These are phyloP conservation scores for Stramonita haemastoma DNA, from an alignment of 2,888 invertebrate species.

Conservation along the genomic window DNA sequence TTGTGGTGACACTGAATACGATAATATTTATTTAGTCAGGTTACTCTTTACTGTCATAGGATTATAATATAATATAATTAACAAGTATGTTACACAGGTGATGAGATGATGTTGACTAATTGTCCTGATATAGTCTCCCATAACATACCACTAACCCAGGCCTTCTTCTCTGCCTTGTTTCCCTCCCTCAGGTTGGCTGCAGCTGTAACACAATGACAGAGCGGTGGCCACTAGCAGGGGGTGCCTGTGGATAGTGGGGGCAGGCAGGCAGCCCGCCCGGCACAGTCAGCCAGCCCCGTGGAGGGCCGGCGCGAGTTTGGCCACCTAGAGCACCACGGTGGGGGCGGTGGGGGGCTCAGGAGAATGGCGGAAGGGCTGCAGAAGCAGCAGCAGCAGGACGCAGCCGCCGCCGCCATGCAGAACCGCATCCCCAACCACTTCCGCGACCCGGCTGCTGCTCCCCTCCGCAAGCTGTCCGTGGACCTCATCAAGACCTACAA, in stretches of 20 bases:
- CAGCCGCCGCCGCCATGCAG: slow-evolving; percentile 72
- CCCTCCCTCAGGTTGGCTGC: slow-evolving; percentile 47
- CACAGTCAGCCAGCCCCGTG: not conserved
- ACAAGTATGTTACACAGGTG: no score
- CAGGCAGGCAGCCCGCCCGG: not conserved
- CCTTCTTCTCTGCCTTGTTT: no score
- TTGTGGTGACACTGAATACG: no score
- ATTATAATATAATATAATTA: no score
- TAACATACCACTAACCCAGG: no score
- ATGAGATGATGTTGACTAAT: no score
- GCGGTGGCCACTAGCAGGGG: slow-evolving; percentile 38
- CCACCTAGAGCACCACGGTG: slow-evolving; percentile 16
- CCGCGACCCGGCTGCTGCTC: slow-evolving; percentile 79
- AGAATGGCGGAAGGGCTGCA: slow-evolving; percentile 58
- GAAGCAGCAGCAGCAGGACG: slow-evolving; percentile 52
- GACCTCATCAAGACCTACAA: slow-evolving; percentile 99
- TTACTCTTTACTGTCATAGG: no score
- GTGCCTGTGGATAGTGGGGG: slow-evolving; percentile 56
- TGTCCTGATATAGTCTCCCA: no score
- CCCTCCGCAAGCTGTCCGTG: slow-evolving; percentile 96
- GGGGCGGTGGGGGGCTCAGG: slow-evolving; percentile 60
- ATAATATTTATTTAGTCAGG: no score
- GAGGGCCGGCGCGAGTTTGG: slow-evolving; percentile 18
- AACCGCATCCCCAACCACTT: slow-evolving; percentile 70
- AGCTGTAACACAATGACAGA: slow-evolving; percentile 64